Evolutionary conservation across 2,888 invertebrate genomes (phyloP), one percentile per base, ranked within the genome.

Genomic region (Smittia sp.): DNA sequence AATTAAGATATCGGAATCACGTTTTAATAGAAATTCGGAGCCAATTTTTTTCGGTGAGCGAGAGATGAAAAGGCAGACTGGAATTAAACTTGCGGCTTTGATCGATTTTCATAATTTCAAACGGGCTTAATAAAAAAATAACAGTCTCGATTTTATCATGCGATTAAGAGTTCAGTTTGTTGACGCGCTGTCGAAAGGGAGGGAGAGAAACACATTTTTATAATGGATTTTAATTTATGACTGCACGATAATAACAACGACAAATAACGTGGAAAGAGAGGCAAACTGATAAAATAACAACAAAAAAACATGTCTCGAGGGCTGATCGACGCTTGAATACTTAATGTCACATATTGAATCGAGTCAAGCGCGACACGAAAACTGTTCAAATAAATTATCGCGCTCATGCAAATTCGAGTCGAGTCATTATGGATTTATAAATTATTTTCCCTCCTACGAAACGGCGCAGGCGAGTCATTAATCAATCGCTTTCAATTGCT

Each of bases 211-310:
- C 32, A 32, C 32, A 32, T 32, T 32, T 32, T 32, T 32, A 32
- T 32, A 13, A 25, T 62, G 22, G n/a, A 66, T 66, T 46, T 22
- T 46, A 68, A 46, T 68, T 68, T 46, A 68, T 46, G 25, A 39
- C 66, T 66, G 11, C 68, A 68, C 68, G 68, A 68, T 68, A 68
- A 68, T 68, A 41, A 67, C 67, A 67, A 41, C 41, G 41, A 41
- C 67, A 67, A 67, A 67, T 41, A 68, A 46, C 41, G 46, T 68
- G 68, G 41, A 46, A 18, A 46, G 52, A 46, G 18, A 3, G n/a
- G 4, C 11, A n/a, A 46, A 11, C 52, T 46, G 52, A 46, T 46
- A 46, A 46, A 15, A 15, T 46, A 3, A 18, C 52, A 46, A 18
- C 2, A 46, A 15, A 18, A 46, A 15, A 15, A 3, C 18, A 13